Conservation (phyloP, 2,113 vertebrate genomes). For the Pachypanchax playfairii region DNA sequence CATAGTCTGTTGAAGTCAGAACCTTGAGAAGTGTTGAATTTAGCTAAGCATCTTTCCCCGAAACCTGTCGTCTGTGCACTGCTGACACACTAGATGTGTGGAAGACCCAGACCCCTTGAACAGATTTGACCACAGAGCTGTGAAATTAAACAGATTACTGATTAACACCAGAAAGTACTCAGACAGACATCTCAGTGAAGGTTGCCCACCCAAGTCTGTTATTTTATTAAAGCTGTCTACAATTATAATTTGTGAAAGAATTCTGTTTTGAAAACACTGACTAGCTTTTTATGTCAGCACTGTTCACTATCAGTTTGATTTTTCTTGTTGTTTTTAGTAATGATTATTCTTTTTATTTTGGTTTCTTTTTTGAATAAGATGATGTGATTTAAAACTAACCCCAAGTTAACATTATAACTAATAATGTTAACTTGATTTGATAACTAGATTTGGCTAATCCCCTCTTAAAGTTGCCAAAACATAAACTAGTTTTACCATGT, state of each 20-base stretch:
- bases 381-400: too few species aligned
- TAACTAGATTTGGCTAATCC: too few species aligned
- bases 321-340: not conserved
- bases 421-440: too few species aligned
- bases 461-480: too few species aligned
- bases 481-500: too few species aligned
- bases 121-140: slow-evolving; percentile 46
- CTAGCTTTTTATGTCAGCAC: not conserved
- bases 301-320: not conserved
- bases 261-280: too few species aligned
- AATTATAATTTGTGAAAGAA: not conserved
- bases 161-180: slow-evolving; percentile 45
- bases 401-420: too few species aligned
- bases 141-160: slow-evolving; percentile 51
- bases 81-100: slow-evolving; percentile 24
- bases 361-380: too few species aligned
- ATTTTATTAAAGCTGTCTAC: slow-evolving; percentile 3
- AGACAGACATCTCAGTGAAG: slow-evolving; percentile 1
- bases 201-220: not conserved
- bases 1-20: slow-evolving; percentile 21
- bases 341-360: not conserved
- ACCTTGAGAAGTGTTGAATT: slow-evolving; percentile 17
- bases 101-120: slow-evolving; percentile 32
- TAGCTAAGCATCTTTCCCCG: slow-evolving; percentile 22
- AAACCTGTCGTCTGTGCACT: slow-evolving; percentile 24